A percentile compares a stretch with the other conserved stretches of the same genome.
These are phyloP conservation scores for Bufo gargarizans DNA, from an alignment of 2,113 vertebrate species.

Conservation along the genomic window DNA sequence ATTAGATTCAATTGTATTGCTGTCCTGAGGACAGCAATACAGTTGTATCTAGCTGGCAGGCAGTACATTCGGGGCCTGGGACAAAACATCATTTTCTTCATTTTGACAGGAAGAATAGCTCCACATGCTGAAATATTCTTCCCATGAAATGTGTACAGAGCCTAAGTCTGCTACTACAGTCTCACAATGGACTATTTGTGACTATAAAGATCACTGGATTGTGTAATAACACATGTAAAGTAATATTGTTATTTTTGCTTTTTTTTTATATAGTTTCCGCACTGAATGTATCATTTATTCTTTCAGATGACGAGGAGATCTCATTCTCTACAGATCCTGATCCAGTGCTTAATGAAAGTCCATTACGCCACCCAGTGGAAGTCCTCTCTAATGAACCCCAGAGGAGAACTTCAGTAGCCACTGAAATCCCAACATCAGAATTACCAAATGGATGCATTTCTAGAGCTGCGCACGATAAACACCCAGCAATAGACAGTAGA, in stretches of 20 bases:
- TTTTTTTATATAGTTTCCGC: background rate
- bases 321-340: slow-evolving; percentile 82
- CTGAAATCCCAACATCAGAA: slow-evolving; percentile 73
- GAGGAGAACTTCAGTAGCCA: slow-evolving; percentile 69
- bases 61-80: too few species aligned
- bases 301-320: slow-evolving; percentile 91
- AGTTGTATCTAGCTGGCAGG: too few species aligned
- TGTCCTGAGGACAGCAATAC: too few species aligned
- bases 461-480: slow-evolving; percentile 58
- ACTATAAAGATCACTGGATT: too few species aligned
- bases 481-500: slow-evolving; percentile 63
- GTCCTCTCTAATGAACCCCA: slow-evolving; percentile 64
- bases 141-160: too few species aligned
- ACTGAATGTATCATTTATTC: slow-evolving; percentile 23
- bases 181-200: too few species aligned
- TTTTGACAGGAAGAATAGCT: too few species aligned
- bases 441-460: slow-evolving; percentile 69
- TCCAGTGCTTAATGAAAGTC: slow-evolving; percentile 71
- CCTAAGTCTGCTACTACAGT: too few species aligned
- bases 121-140: too few species aligned
- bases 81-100: too few species aligned
- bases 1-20: too few species aligned
- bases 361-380: slow-evolving; percentile 66
- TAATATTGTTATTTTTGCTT: background rate
- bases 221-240: background rate